Base-by-base conservation (phyloP, 1,140 invertebrate species). In the Radopholus similis region DNA sequence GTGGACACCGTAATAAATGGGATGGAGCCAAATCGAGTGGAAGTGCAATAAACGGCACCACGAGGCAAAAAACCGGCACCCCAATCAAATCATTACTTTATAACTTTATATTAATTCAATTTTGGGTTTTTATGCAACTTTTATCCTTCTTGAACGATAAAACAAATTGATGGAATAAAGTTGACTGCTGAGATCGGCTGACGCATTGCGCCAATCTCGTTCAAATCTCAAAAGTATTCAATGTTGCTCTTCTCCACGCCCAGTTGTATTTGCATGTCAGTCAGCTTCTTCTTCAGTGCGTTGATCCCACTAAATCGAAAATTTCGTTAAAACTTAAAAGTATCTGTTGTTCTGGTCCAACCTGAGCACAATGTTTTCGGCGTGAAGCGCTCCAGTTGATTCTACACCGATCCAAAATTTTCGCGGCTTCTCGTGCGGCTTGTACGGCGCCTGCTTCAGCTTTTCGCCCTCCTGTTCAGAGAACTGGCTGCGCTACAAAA, bases 401-500 rank as follows among this genome's bases (percentile, higher is more conserved):
- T 99, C 95, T 0, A 98, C 92, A 85, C 95, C 97, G 79, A 90
- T 94, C 83, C 88, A 99, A 83, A 95, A 99, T 86, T 97, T 97
- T 82, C 95, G 95, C 11, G 96, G 92, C 83, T 94, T 94, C 6
- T 90, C 90, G 83, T 91, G 89, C 86, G 90, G 90, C 77, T 94
- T 92, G 81, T 90, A 97, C 9, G 90, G 88, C 4, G 91, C 94
- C 87, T 98, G 90, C 83, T 87, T 89, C 49, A 47, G 35, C 15
- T 51, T 51, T 21, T 51, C 47, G 4, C 49, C 59, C 90, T 81
- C 71, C 88, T 97, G 83, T 84, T 95, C 90, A 53, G 90, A 90
- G 83, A 94, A 95, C 94, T 85, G 93, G 95, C 55, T 44, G 38
- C 11, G n/a, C n/a, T n/a, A n/a, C n/a, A 18, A 42, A 42, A 42